Base-by-base conservation (phyloP, 1,140 invertebrate genomes). In the Drosophila littoralis region DNA sequence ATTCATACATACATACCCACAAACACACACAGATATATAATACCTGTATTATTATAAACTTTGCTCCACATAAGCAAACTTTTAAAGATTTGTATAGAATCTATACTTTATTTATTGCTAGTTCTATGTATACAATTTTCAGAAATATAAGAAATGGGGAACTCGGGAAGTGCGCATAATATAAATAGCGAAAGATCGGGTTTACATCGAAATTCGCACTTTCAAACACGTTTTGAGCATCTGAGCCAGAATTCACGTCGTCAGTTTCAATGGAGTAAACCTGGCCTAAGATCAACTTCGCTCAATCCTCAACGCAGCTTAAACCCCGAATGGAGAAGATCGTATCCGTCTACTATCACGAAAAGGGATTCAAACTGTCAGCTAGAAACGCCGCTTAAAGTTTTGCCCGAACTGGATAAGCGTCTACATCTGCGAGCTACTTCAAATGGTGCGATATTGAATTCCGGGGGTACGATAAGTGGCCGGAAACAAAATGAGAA, bases 371-470 rank as follows among this genome's bases (percentile, higher is more conserved):
- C 50, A 12, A 51, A 46, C 7, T 12, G 15, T 35, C 60, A 59
- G 42, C 15, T 35, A 5, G 68, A 68, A 59, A 42, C 38, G 6
- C 51, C 65, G 2, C 91, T 94, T 45, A 95, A 96, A 93, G 96
- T 96, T 7, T 92, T 97, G 2, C 96, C 96, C 1, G 94, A 95
- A 45, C 91, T 94, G 33, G 92, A 94, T 40, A 93, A 94, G 58
- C 93, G 94, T 6, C 94, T 95, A 12, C 93, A 94, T 43, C 92
- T 97, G 36, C 94, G 96, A 40, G 94, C 94, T 51, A 97, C 96
- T 7, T 94, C 96, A 89, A 97, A 97, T 93, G 96, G 96, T 17
- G 95, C 94, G 73, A 96, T 97, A 75, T 92, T 97, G 38, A 96
- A 96, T 63, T 95, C 95, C 10, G 96, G 96, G 7, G 96, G 96